Conservation (phyloP, 2,113 vertebrate species). For the Piaya cayana region DNA sequence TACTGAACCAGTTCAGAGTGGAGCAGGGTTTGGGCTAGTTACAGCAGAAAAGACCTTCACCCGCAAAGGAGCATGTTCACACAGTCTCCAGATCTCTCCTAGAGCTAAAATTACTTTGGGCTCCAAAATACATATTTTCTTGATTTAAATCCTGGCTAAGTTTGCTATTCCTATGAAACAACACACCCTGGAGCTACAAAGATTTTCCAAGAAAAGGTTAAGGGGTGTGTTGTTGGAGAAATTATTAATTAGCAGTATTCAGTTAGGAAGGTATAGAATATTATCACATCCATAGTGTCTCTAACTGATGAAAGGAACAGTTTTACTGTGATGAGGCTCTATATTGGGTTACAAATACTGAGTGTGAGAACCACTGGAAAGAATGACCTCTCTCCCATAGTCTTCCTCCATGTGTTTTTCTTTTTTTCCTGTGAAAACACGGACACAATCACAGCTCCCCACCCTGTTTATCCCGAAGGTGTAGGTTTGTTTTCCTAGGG, state of each 20-base stretch:
- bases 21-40: not conserved
- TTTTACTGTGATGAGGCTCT: not conserved
- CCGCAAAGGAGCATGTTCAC: not conserved
- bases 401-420: not conserved
- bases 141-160: conserved; percentile 15
- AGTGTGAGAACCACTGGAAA: conserved; percentile 4
- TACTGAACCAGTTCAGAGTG: not conserved
- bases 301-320: not conserved
- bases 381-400: not conserved
- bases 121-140: conserved; percentile 5
- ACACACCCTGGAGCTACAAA: not conserved
- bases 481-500: not conserved
- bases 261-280: not conserved
- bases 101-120: not conserved
- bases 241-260: not conserved
- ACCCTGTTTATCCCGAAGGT: not conserved
- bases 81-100: not conserved
- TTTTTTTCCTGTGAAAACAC: not conserved
- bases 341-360: not conserved
- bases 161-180: not conserved
- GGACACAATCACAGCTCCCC: not conserved
- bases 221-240: not conserved
- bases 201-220: not conserved
- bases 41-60: not conserved
- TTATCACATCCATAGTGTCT: not conserved